Evolutionary conservation across 53 echinoderm and acorn worm genomes (phyloP), one percentile per base, ranked within the genome.

Genomic region (Echinometra lucunter): DNA sequence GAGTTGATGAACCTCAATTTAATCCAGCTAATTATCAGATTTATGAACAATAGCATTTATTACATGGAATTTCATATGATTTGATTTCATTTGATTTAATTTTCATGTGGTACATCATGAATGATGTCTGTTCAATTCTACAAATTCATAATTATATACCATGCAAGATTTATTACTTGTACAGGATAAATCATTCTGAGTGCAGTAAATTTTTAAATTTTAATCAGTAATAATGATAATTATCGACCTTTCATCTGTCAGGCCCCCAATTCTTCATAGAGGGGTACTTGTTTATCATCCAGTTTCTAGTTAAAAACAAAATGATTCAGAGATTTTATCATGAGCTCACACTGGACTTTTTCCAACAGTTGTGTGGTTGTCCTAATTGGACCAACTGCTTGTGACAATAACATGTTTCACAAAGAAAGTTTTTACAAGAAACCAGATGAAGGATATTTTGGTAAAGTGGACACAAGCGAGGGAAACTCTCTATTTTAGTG

Each of bases 401-500:
- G 30, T 49, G 49, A 85, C 85, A 45, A 30, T 85, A 12, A 85
- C 85, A 30, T 40, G 25, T 47, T 47, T 28, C 49, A 49, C 49
- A 37, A 45, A 49, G 49, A 81, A 42, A 78, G 2, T 42, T 16
- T n/a, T n/a, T n/a, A n/a, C n/a, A n/a, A n/a, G n/a, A n/a, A n/a
- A n/a, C n/a, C n/a, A n/a, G n/a, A n/a, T n/a, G n/a, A 85, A 85
- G 30, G 85, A 49, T 28, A 30, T 49, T 0, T 13, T 49, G 45
- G 49, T 30, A 3, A 12, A 11, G 11, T 30, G 49, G 85, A 85
- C 49, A 28, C 27, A 85, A 49, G 23, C 2, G 49, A 45, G 49
- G 85, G 85, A 85, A 85, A 85, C 30, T 42, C 34, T 85, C 85
- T 49, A 47, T 47, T 85, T 85, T 85, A 8, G 85, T 85, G 12